Base-by-base conservation (phyloP, 2,113 vertebrate species). In the Oreochromis spilurus region DNA sequence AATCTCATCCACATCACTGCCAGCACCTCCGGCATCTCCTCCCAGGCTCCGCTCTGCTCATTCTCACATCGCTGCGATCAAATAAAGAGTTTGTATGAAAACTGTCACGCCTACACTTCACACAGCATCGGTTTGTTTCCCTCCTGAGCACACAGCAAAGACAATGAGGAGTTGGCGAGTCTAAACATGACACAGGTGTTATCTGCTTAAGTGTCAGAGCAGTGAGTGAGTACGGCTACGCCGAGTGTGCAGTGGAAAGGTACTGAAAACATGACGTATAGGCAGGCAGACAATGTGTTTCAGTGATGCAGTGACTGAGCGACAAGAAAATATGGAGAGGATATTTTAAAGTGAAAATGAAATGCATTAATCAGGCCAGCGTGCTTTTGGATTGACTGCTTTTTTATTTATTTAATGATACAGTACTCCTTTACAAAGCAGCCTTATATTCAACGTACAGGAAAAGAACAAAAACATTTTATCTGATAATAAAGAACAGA, bases 71-170 rank as follows among this genome's bases (percentile, higher is more conserved):
- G 7, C 21, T 34, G 21, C 0, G 62, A 80, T 55, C 40, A 79
- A 78, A 48, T 36, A 79, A 2, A 65, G 58, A 24, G 40, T 82
- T 17, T 78, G 57, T 14, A 9, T 34, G 55, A 52, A 54, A 2
- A 65, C 60, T 38, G 60, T 65, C 60, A 34, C 83, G 8, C 89
- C 88, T 81, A 12, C 54, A 29, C 81, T 79, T 84, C 62, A 80
- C 45, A 12, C 12, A 10, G 16, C 48, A 54, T 29, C 9, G 7
- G 45, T 83, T 83, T 83, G 60, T 79, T 38, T 72, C 55, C 45
- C 82, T 78, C 62, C 79, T 80, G 75, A 70, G 13, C 79, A 84
- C 67, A 89, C 83, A 36, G 88, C 84, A 40, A 26, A 54, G 70
- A 90, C 82, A 78, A 84, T 48, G 31, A 79, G 43, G 21, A 43